A percentile compares a stretch with the other conserved stretches of the same genome.
Evolutionary conservation across 2,888 invertebrate species (phyloP).

Genomic region (Unio delphinus): DNA sequence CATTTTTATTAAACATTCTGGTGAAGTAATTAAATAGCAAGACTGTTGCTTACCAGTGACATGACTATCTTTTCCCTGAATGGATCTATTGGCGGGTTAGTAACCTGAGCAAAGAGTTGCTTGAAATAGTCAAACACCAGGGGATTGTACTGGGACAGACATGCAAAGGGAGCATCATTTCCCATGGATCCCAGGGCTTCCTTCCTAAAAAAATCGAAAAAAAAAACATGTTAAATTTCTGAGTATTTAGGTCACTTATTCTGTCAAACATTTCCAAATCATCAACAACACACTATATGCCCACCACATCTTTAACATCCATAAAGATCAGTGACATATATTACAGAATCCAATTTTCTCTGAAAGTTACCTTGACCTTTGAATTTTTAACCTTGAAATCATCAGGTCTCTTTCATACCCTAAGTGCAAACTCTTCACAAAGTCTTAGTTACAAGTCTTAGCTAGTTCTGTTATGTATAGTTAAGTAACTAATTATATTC

Average conservation of each 20-base stretch:
- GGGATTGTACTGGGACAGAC: constrained; percentile 95
- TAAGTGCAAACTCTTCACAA: too few relatives aligned
- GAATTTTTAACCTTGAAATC: too few relatives aligned
- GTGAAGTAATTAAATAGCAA: neutral
- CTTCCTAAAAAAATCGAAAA: constrained; percentile 79
- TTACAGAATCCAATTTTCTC: too few relatives aligned
- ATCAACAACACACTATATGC: too few relatives aligned
- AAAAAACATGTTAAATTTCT: neutral
- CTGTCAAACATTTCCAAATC: neutral
- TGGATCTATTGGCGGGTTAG: constrained; percentile 99
- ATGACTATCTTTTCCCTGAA: constrained; percentile 99
- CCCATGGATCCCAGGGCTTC: constrained; percentile 99
- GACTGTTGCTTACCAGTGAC: constrained; percentile 79
- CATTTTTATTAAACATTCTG: neutral
- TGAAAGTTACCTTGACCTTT: too few relatives aligned
- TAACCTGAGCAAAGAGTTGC: constrained; percentile 96
- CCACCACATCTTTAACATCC: too few relatives aligned
- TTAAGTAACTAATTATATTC: too few relatives aligned
- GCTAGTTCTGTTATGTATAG: too few relatives aligned
- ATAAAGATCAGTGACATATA: too few relatives aligned
- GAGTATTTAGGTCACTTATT: neutral
- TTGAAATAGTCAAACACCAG: constrained; percentile 98
- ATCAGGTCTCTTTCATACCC: too few relatives aligned
- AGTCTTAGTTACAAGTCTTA: too few relatives aligned
- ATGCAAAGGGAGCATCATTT: constrained; percentile 97